Evolutionary conservation across 1,140 invertebrate species (phyloP), one percentile per base, ranked within the genome.

Genomic region (Ceratina australensis): DNA sequence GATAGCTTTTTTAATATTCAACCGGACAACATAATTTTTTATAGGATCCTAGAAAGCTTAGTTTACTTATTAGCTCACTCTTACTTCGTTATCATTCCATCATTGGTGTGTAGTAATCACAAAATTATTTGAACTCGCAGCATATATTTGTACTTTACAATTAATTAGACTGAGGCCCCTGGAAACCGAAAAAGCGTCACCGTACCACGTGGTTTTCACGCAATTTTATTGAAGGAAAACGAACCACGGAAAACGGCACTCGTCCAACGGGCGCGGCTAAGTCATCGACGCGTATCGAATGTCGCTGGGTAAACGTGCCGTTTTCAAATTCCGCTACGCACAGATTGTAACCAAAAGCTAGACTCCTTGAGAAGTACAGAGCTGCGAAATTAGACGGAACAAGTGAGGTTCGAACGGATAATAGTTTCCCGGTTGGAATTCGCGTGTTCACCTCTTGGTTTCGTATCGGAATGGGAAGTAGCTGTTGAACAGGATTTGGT

Each of bases 191-290:
- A 76, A 76, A 72, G 66, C 65, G 61, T 24, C 56, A 26, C 50
- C 20, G 52, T 60, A 20, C 63, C 52, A 33, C 73, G 60, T 57
- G 59, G 72, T 85, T 82, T 73, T 72, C 72, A 77, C 79, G 79
- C 73, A 64, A 77, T 82, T 82, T 85, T 79, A 85, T 85, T 85
- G 82, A 85, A 85, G 61, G 76, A 82, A 82, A 85, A 85, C 72
- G 84, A 85, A 83, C 76, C 72, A 60, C 84, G 68, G 82, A 85
- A 85, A 76, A 76, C 82, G 16, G 5, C 80, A 82, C 75, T 82
- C 68, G 67, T 68, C 47, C 66, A 42, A 33, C 12, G 13, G 33
- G 64, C 66, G 71, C 42, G 71, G 50, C 54, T 57, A 63, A 73
- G 57, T 54, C 22, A 50, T 78, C 68, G 57, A 71, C 61, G 79